A percentile compares a stretch with the other conserved stretches of the same genome.
phyloP scores from a whole-genome alignment of 2,888 invertebrate genomes.

The Euproctis similis region DNA sequence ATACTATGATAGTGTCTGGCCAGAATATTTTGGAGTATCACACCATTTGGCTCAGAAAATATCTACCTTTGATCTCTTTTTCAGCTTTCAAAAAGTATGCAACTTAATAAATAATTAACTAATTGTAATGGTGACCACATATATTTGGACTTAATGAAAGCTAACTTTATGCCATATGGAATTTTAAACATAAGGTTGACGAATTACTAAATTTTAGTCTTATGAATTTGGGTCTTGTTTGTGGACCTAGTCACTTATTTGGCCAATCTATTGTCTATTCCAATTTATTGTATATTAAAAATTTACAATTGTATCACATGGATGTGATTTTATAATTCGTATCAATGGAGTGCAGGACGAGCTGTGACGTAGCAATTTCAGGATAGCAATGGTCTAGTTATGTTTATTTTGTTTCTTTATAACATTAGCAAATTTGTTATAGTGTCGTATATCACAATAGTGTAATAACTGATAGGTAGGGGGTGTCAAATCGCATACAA shows the following conservation, averaged over 20 bases:
- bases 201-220: conserved; percentile 76
- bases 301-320: conserved; percentile 59
- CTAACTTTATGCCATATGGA: conserved; percentile 76
- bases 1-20: conserved; percentile 75
- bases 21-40: conserved; percentile 75
- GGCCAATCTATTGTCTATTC: conserved; percentile 75
- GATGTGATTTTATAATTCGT: conserved; percentile 57
- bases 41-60: conserved; percentile 76
- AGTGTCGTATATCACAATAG: conserved; percentile 75
- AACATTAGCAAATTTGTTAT: conserved; percentile 75
- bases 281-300: conserved; percentile 73
- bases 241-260: conserved; percentile 73
- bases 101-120: conserved; percentile 59
- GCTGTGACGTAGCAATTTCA: conserved; percentile 64
- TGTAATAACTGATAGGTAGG: conserved; percentile 68
- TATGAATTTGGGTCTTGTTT: conserved; percentile 68
- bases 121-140: conserved; percentile 64
- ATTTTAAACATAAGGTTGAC: conserved; percentile 74
- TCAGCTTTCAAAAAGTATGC: conserved; percentile 74
- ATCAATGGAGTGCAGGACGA: conserved; percentile 73
- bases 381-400: conserved; percentile 76
- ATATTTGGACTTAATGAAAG: conserved; percentile 74
- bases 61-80: conserved; percentile 75
- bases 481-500: conserved; percentile 72
- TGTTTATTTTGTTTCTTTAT: conserved; percentile 67